Base-by-base conservation (phyloP, 2,888 invertebrate species). In the Pyralis farinalis region DNA sequence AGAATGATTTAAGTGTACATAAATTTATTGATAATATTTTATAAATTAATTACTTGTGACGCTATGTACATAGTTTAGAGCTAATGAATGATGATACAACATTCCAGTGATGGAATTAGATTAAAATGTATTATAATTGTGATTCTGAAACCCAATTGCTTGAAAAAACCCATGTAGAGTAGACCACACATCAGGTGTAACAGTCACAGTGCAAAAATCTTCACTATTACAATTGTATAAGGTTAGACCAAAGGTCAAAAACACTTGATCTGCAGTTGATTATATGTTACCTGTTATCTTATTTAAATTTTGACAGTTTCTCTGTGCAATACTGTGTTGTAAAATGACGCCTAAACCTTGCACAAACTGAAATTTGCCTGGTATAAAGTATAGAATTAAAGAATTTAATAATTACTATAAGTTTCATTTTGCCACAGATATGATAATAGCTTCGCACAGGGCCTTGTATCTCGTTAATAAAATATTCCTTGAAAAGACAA, bases 71-170 rank as follows among this genome's bases (percentile, higher is more conserved):
- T 51, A 53, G 50, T 34, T 40, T 46, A 48, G 44, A 43, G 21
- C 40, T 36, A 40, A 42, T 34, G 28, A 37, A 36, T 48, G 64
- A 67, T 55, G 48, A 60, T 58, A 55, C 54, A 63, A 83, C 83
- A 85, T 83, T 86, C 84, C 85, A 77, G 61, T 62, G 44, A 76
- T 80, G 81, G 81, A 82, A 81, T 76, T 77, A 76, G 76, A 64
- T 71, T 73, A 68, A 68, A 58, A 56, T 69, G 67, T 68, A 70
- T 60, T 8, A 68, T 67, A 64, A 41, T 36, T 41, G 40, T 44
- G 12, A 42, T 44, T 55, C 43, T 47, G 32, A 16, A 16, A 16
- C 4, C 16, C 16, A 4, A 16, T 16, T 16, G 16, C 16, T 16
- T 16, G 16, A 16, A 16, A 16, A 16, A 16, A 16, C 16, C 4